A percentile compares a stretch with the other conserved stretches of the same genome.
Conservation (phyloP, 2,888 invertebrate species). For the Morinoia aosen region DNA sequence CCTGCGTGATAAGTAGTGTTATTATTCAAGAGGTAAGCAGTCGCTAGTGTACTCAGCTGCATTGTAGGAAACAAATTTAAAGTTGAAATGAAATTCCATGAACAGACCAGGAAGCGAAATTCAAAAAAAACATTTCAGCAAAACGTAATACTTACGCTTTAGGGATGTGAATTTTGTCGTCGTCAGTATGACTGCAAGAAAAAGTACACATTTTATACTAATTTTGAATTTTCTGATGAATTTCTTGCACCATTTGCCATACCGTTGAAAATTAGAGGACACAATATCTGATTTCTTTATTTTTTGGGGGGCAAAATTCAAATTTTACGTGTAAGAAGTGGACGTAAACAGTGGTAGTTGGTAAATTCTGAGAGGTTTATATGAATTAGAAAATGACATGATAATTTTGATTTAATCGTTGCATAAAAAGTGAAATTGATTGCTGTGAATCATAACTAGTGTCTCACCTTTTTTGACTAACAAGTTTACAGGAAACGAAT, state of each 20-base stretch:
- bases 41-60: neutral
- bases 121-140: neutral
- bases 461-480: neutral
- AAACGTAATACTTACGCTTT: constrained; percentile 86
- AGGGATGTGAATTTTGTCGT: constrained; percentile 96
- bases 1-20: neutral
- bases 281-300: neutral
- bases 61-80: neutral
- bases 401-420: neutral
- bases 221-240: neutral
- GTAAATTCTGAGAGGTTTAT: neutral
- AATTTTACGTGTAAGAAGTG: neutral
- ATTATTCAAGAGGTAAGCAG: neutral
- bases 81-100: neutral
- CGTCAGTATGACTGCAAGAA: constrained; percentile 90
- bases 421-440: neutral
- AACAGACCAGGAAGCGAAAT: neutral
- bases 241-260: neutral
- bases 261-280: neutral
- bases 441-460: neutral
- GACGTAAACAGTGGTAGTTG: neutral
- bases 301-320: neutral
- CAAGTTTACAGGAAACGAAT: neutral
- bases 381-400: neutral
- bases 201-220: constrained; percentile 70